Conservation (phyloP, 1,140 invertebrate species). For the Drosophila albomicans region DNA sequence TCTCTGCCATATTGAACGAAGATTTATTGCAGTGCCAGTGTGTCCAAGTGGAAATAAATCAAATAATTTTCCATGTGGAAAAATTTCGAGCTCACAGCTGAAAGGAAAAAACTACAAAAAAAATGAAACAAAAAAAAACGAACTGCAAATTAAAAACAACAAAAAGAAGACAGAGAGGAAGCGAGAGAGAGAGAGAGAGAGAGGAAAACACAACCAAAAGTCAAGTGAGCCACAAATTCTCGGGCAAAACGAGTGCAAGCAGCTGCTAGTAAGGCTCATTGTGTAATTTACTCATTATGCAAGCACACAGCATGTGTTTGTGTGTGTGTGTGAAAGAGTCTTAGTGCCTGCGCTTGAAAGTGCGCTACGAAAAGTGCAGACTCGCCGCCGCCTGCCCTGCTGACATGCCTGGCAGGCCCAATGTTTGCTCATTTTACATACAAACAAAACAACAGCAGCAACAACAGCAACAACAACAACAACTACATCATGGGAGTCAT, state of each 20-base stretch:
- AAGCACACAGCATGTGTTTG: constrained; percentile 36
- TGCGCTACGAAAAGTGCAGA: constrained; percentile 36
- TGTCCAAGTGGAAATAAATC: constrained; percentile 84
- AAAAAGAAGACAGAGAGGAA: constrained; percentile 30
- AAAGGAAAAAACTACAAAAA: constrained; percentile 2
- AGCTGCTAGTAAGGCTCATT: constrained; percentile 61
- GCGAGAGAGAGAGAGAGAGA: constrained; percentile 27
- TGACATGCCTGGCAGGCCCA: constrained; percentile 26
- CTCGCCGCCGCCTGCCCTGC: not conserved
- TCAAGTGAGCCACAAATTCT: constrained; percentile 63
- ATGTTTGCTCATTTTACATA: constrained; percentile 67
- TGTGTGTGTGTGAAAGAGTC: constrained; percentile 25
- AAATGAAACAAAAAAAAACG: not conserved
- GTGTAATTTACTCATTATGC: constrained; percentile 82
- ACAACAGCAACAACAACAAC: constrained; percentile 22
- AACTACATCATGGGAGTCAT: constrained; percentile 27
- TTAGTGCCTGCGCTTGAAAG: constrained; percentile 31
- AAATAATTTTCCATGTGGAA: constrained; percentile 84
- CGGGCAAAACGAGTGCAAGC: constrained; percentile 39
- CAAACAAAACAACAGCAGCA: constrained; percentile 54
- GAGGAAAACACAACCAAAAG: constrained; percentile 53
- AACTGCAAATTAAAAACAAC: constrained; percentile 48
- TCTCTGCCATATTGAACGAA: constrained; percentile 82
- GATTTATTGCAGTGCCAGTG: constrained; percentile 83
- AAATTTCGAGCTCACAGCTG: constrained; percentile 69